phyloP scores from a whole-genome alignment of 2,113 vertebrate species.

The Paraplagusia blochii region DNA sequence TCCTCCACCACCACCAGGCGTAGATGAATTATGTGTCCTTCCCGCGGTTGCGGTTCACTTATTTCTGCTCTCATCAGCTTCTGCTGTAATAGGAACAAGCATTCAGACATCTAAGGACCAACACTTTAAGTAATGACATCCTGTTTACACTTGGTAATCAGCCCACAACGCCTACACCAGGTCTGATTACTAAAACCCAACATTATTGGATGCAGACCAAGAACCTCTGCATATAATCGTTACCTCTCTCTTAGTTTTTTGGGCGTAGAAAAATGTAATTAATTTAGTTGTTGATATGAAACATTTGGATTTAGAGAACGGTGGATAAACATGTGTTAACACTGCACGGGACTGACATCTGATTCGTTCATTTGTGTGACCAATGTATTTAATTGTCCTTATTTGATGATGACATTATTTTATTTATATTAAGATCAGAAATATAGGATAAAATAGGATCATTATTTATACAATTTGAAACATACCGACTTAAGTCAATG shows the following conservation, averaged over 20 bases:
- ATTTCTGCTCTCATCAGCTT: slow-evolving; percentile 47
- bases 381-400: too few relatives aligned
- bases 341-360: too few relatives aligned
- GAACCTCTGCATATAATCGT: neutral
- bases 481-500: too few relatives aligned
- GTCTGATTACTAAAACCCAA: neutral
- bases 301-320: too few relatives aligned
- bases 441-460: too few relatives aligned
- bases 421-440: too few relatives aligned
- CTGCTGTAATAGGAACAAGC: slow-evolving; percentile 42
- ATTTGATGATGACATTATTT: too few relatives aligned
- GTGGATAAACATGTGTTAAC: too few relatives aligned
- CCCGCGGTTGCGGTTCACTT: slow-evolving; percentile 28
- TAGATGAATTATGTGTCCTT: slow-evolving; percentile 38
- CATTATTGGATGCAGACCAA: neutral
- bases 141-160: slow-evolving; percentile 30
- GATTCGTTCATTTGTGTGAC: too few relatives aligned
- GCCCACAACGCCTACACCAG: slow-evolving; percentile 6
- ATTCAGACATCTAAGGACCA: slow-evolving; percentile 18
- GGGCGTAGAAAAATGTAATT: too few relatives aligned
- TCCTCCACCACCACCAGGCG: neutral
- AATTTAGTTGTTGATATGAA: too few relatives aligned
- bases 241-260: neutral
- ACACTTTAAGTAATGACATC: slow-evolving; percentile 41
- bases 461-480: too few relatives aligned